Conservation (phyloP, 2,113 vertebrate genomes). For the Lamprotornis superbus region DNA sequence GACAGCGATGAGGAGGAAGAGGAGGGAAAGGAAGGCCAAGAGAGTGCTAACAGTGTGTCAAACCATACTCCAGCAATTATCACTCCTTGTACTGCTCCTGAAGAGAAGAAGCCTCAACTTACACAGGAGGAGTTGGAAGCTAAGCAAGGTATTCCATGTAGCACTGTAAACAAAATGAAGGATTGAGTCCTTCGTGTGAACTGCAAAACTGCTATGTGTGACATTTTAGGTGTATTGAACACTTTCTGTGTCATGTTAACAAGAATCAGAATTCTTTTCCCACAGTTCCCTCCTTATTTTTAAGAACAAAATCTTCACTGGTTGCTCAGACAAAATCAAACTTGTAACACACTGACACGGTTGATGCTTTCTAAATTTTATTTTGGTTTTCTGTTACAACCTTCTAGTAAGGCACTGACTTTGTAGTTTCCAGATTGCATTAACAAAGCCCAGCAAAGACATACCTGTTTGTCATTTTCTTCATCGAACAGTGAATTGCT, state of each 20-base stretch:
- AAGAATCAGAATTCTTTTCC: not conserved
- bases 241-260: not conserved
- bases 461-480: not conserved
- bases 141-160: conserved; percentile 86
- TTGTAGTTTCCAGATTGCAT: not conserved
- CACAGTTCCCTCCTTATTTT: not conserved
- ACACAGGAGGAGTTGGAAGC: conserved; percentile 94
- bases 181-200: not conserved
- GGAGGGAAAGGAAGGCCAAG: conserved; percentile 79
- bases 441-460: not conserved
- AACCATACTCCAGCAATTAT: conserved; percentile 54
- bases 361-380: not conserved
- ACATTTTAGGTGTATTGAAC: not conserved
- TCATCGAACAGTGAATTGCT: not conserved
- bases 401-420: not conserved
- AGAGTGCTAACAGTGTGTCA: conserved; percentile 55
- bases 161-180: not conserved
- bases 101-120: conserved; percentile 89
- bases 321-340: not conserved
- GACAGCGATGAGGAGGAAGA: conserved; percentile 91
- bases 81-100: conserved; percentile 59
- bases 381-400: not conserved
- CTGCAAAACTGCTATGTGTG: not conserved
- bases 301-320: not conserved
- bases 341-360: not conserved